Evolutionary conservation across 2,113 vertebrate genomes (phyloP), one percentile per base, ranked within the genome.

Genomic region (Carassius auratus): DNA sequence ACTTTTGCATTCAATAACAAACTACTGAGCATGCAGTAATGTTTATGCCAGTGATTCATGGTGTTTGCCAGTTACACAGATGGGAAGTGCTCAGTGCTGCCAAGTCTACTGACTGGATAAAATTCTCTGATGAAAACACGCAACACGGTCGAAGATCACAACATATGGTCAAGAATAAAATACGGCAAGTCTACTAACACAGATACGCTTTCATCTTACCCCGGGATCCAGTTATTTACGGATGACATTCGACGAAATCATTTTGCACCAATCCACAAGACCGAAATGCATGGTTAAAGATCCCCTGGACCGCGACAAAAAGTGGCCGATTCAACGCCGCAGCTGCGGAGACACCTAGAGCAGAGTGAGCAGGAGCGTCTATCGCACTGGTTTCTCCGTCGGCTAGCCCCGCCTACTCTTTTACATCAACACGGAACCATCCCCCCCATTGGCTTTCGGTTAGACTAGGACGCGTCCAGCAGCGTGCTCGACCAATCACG

Each of bases 201-300:
- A 82, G 42, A 74, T n/a, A 64, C 26, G 36, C 69, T 85, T n/a
- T 42, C 77, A 9, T 69, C 87, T 91, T 89, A 91, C 90, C 89
- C 83, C 85, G 38, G 73, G 71, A 62, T 89, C 86, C 59, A 76
- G 66, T 74, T 76, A 76, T 68, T 87, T 48, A 57, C 45, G 55
- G 71, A 38, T 83, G 83, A 50, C 80, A 89, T 89, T 87, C 83
- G 84, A 75, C 77, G 85, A 38, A n/a, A 61, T 74, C 69, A 71
- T 81, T 86, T 33, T 86, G 57, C 74, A 79, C 42, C 66, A 87
- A 83, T 86, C 85, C 84, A 78, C 76, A 61, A 19, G 73, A 81
- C 84, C 62, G 48, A 71, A 71, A 88, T 57, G 82, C 91, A 92
- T 91, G 38, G 66, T 88, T 91, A 86, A 84, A 87, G 76, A 86